Conservation (phyloP, 2,113 vertebrate species). For the Chaetodon auriga region DNA sequence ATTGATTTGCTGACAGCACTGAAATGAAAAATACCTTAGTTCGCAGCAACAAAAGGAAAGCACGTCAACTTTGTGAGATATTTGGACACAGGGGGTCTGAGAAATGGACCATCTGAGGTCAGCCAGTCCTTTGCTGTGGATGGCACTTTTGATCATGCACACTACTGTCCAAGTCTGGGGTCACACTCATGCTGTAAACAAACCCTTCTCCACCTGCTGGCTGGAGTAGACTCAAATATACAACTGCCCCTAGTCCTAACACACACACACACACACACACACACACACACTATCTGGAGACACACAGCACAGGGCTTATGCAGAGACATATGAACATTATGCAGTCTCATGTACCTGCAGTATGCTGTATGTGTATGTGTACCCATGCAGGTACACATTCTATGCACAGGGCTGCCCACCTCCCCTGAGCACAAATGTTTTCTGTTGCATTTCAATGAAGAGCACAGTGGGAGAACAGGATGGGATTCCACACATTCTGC, state of each 20-base stretch:
- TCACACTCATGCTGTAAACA: conserved; percentile 36
- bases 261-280: not conserved
- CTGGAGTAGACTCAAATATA: not conserved
- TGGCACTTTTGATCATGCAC: conserved; percentile 49
- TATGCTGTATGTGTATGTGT: conserved; percentile 6
- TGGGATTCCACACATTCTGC: conserved; percentile 74
- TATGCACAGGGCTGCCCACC: not conserved
- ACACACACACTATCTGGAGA: not conserved
- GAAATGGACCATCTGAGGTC: conserved; percentile 70
- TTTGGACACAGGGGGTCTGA: conserved; percentile 63
- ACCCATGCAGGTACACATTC: conserved; percentile 9
- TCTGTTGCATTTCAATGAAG: conserved; percentile 58
- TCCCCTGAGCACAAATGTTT: conserved; percentile 45
- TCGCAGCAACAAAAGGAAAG: conserved; percentile 78
- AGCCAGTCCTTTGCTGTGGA: conserved; percentile 60
- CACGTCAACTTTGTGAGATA: conserved; percentile 71
- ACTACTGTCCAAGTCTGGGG: conserved; percentile 31
- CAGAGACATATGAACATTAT: conserved; percentile 10
- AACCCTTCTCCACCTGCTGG: conserved; percentile 9
- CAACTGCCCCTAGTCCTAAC: not conserved
- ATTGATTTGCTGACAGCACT: conserved; percentile 86
- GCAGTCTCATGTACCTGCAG: not conserved
- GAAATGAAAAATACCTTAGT: conserved; percentile 87
- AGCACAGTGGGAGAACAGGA: conserved; percentile 62
- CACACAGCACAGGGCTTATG: not conserved